phyloP scores from a whole-genome alignment of 1,140 invertebrate genomes.

The Nomia melanderi region DNA sequence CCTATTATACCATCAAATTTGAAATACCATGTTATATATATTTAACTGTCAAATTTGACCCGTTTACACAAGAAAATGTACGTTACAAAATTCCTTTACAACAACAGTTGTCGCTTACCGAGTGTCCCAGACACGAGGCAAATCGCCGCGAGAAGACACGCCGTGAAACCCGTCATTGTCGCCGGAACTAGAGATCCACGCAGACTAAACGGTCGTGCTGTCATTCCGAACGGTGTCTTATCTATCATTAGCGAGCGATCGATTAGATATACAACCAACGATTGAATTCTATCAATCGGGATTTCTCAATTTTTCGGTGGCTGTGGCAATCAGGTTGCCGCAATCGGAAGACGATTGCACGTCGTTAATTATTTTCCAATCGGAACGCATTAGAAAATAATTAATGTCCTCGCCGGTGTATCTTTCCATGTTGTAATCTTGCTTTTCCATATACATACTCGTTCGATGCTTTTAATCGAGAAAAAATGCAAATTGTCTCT shows the following conservation, averaged over 20 bases:
- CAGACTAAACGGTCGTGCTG: background rate
- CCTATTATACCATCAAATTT: no score
- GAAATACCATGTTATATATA: no score
- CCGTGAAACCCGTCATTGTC: conserved; percentile 1
- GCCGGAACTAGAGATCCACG: background rate
- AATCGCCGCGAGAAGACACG: conserved; percentile 6
- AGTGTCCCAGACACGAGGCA: conserved; percentile 16
- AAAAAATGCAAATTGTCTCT: no score
- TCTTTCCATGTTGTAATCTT: background rate
- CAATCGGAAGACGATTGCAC: background rate
- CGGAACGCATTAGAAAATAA: background rate
- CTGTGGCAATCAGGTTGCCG: background rate
- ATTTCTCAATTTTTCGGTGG: conserved; percentile 6
- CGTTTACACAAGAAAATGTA: background rate
- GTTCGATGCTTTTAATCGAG: no score
- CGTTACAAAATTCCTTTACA: background rate
- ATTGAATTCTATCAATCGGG: background rate
- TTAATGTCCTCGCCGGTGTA: background rate
- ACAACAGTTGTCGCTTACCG: conserved; percentile 28
- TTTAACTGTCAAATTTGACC: background rate
- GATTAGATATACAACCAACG: conserved; percentile 27
- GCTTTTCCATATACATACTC: background rate
- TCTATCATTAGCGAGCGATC: conserved; percentile 16
- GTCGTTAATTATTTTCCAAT: background rate
- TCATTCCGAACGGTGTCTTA: conserved; percentile 14